phyloP scores from a whole-genome alignment of 1,140 invertebrate genomes.

The Tetragnatha versicolor region DNA sequence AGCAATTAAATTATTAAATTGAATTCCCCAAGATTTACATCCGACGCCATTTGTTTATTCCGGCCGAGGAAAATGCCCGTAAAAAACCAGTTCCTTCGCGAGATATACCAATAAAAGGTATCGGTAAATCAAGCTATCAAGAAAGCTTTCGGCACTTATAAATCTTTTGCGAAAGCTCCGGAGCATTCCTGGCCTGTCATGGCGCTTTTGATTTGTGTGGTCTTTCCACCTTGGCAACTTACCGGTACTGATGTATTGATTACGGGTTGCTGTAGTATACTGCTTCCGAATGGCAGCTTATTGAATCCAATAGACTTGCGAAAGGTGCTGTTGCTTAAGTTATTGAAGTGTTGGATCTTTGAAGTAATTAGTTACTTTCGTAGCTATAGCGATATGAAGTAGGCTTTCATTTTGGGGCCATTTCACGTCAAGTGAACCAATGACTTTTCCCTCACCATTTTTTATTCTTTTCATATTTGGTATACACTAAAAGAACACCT shows the following conservation, averaged over 20 bases:
- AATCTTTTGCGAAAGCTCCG: conserved; percentile 45
- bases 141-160: conserved; percentile 54
- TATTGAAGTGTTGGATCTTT: too few relatives aligned
- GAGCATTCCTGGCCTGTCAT: conserved; percentile 48
- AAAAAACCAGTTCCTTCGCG: conserved; percentile 35
- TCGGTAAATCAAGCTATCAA: conserved; percentile 54
- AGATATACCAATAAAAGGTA: conserved; percentile 24
- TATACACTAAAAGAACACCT: too few relatives aligned
- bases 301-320: too few relatives aligned
- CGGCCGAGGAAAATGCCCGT: conserved; percentile 1
- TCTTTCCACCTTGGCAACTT: conserved; percentile 35
- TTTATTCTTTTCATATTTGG: too few relatives aligned
- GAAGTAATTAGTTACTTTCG: too few relatives aligned
- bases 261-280: conserved; percentile 8
- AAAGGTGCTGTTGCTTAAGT: too few relatives aligned
- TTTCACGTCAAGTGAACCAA: too few relatives aligned
- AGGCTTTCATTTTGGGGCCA: too few relatives aligned
- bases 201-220: conserved; percentile 52
- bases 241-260: conserved; percentile 41
- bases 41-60: conserved; percentile 39
- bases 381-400: too few relatives aligned
- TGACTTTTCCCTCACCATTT: too few relatives aligned
- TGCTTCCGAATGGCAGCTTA: too few relatives aligned
- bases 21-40: conserved; percentile 48
- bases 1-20: conserved; percentile 54